Percentiles rank a stretch among this genome's conserved stretches.
phyloP scores from a whole-genome alignment of 2,113 vertebrate genomes.

The Equus quagga region DNA sequence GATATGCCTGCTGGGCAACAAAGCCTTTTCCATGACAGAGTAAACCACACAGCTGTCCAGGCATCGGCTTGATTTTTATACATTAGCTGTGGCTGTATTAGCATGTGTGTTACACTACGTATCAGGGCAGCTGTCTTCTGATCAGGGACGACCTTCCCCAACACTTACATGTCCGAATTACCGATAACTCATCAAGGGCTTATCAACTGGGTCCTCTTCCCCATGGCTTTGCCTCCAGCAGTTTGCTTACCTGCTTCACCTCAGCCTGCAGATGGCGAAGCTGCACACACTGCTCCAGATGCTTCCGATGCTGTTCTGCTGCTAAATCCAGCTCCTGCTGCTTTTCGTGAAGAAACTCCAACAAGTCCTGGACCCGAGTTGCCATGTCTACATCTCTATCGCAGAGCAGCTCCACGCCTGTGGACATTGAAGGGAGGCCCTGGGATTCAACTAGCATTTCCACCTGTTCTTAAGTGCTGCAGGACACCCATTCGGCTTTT shows the following conservation, averaged over 20 bases:
- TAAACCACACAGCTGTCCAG: neutral
- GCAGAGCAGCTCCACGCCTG: conserved; percentile 97
- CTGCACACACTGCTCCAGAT: conserved; percentile 98
- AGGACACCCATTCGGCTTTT: rapidly evolving
- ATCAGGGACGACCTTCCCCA: rapidly evolving
- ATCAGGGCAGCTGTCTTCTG: neutral
- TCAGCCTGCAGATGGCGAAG: conserved; percentile 98
- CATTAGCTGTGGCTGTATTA: rapidly evolving
- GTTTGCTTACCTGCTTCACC: conserved; percentile 94
- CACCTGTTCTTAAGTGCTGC: rapidly evolving
- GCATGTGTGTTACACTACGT: rapidly evolving
- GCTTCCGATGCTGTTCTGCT: conserved; percentile 96
- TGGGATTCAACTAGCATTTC: neutral
- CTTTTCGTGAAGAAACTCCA: conserved; percentile 99
- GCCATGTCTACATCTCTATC: conserved; percentile 99
- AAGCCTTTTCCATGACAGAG: neutral
- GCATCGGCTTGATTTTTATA: neutral
- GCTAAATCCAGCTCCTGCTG: conserved; percentile 97
- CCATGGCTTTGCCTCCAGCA: rapidly evolving
- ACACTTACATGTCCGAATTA: rapidly evolving
- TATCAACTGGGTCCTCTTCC: rapidly evolving
- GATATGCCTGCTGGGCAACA: neutral
- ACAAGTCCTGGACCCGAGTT: conserved; percentile 95
- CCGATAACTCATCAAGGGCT: rapidly evolving
- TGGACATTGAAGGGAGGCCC: rapidly evolving